Evolutionary conservation across 2,888 invertebrate species (phyloP), one percentile per base, ranked within the genome.

Genomic region (Trissoscelio sp.): DNA sequence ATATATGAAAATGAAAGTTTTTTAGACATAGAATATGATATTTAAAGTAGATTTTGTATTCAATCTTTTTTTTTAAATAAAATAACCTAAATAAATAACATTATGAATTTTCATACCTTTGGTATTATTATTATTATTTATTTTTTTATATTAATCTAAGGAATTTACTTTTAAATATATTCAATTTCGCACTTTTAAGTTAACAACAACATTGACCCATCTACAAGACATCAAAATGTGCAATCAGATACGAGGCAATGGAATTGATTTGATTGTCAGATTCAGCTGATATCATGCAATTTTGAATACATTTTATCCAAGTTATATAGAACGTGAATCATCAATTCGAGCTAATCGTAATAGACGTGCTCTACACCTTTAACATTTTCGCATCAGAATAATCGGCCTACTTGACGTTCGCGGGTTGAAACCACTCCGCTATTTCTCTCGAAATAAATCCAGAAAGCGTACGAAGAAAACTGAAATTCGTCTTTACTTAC

Each of bases 361-460:
- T 70, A 78, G 62, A 78, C 78, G 70, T 78, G 31, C 64, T 78
- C 64, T 64, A 78, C 62, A 70, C 62, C 55, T 78, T 62, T 70
- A 77, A 70, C 70, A 78, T 78, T 78, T 78, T 78, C 62, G 31
- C 64, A 70, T 55, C 78, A 55, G 70, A 78, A 70, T 78, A 78
- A 78, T 78, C 69, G 69, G 77, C 69, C 69, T 69, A 69, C 62
- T 78, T 70, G 77, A 77, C 28, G 67, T 53, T 51, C 44, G 60
- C 55, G 53, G 55, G 77, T 62, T 55, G 44, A 77, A 77, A 69
- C 60, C 77, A 55, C 77, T 62, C 31, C 55, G 28, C 60, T 62
- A 69, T 62, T 77, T 55, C 62, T 22, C 51, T 42, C 46, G 37
- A 69, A 77, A 55, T 77, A 77, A 77, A 69, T 69, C 55, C 62